These are phyloP conservation scores for Melanostoma mellinum DNA, from an alignment of 2,888 invertebrate genomes.

Conservation along the genomic window DNA sequence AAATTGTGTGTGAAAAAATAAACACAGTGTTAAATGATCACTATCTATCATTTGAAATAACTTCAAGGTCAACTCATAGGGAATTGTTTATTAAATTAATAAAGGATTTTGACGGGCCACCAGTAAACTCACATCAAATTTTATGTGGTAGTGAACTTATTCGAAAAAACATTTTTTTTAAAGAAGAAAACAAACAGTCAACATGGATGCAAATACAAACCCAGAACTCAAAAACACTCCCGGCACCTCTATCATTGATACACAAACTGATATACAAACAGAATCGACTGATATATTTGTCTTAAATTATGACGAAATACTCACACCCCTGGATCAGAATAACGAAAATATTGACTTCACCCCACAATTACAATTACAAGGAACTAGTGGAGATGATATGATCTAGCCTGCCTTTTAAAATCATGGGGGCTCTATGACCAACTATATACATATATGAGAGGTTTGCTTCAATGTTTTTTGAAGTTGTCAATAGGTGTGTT, in stretches of 20 bases:
- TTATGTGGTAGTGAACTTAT: background rate
- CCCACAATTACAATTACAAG: too few relatives aligned
- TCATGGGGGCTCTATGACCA: slow-evolving; percentile 2
- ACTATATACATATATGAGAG: background rate
- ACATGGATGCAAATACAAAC: slow-evolving; percentile 4
- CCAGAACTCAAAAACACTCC: background rate
- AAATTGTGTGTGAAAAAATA: background rate
- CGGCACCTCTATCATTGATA: background rate
- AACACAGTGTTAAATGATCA: background rate
- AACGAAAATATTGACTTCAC: background rate
- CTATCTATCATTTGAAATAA: slow-evolving; percentile 2
- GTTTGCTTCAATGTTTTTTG: too few relatives aligned
- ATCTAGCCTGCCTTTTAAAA: background rate
- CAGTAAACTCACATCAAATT: background rate
- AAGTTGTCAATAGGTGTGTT: too few relatives aligned
- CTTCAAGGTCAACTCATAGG: background rate
- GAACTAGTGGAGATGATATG: background rate
- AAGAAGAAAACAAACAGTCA: background rate
- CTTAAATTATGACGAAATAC: background rate
- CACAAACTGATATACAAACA: background rate
- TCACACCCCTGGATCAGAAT: background rate
- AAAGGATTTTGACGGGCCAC: background rate
- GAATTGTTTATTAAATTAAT: background rate
- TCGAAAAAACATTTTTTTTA: slow-evolving; percentile 9
- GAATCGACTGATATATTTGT: background rate